Evolutionary conservation across 2,797 vertebrate species (phyloP).

Genomic region (Molossus alvarezi): DNA sequence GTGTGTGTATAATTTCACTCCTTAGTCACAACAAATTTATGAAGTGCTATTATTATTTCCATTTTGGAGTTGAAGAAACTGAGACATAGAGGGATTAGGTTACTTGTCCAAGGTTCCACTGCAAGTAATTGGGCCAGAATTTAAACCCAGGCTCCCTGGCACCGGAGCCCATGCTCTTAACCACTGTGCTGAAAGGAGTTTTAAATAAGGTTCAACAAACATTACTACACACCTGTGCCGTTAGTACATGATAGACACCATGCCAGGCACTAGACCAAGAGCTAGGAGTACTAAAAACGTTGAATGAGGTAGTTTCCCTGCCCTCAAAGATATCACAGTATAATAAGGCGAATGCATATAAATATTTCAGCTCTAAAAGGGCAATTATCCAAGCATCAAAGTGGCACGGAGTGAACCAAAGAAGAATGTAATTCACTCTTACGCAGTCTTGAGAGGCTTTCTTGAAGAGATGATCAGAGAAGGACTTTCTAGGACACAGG

Average conservation of each 20-base stretch:
- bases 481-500: not conserved
- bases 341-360: not conserved
- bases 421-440: not conserved
- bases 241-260: not conserved
- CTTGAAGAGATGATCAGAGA: not conserved
- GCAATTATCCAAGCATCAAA: not conserved
- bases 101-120: not conserved
- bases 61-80: conserved; percentile 42
- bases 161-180: not conserved
- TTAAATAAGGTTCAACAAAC: not conserved
- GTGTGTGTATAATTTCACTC: not conserved
- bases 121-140: not conserved
- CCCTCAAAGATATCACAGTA: not conserved
- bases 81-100: not conserved
- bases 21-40: not conserved
- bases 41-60: not conserved
- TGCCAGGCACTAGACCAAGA: not conserved
- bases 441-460: not conserved
- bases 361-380: not conserved
- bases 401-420: not conserved
- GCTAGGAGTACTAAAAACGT: not conserved
- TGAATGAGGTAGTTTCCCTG: not conserved
- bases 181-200: not conserved
- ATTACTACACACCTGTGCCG: not conserved
- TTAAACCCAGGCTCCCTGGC: not conserved